Base-by-base conservation (phyloP, 2,113 vertebrate genomes). In the Gopherus flavomarginatus region DNA sequence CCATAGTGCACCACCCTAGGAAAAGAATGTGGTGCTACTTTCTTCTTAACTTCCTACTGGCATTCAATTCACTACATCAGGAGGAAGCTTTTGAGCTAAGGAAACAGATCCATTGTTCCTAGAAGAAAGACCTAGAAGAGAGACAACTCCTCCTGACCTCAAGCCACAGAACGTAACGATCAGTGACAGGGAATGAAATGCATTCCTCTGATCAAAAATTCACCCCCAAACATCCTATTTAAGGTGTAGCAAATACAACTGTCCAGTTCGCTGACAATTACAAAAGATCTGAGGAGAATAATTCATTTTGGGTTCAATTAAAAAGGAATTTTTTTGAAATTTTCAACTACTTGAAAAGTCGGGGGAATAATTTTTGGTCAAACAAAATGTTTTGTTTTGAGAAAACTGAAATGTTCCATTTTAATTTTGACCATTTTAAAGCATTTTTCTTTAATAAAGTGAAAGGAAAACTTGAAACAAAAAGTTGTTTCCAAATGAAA, bases 1-100 rank as follows among this genome's bases (percentile, higher is more conserved):
- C 31, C 1, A 0, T 1, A 10, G 9, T 49, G 77, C 22, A 1
- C 3, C 22, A 26, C 2, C 11, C 22, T 26, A 26, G 1, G 50
- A 35, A 42, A 35, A 19, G 17, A 44, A 26, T 49, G 42, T 27
- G 59, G 6, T 9, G 8, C 17, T 1, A 3, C 29, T 29, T 69
- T 26, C n/a, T 75, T 38, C 49, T 78, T 54, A 29, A 4, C 21
- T 49, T 9, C 22, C 49, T 47, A 6, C 3, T 86, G 57, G 56
- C 11, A 65, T 14, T 22, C 38, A 11, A 26, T 22, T 42, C 38
- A 11, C 19, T 75, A 42, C 38, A 75, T 75, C 38, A 12, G 29
- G 11, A 9, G 3, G 14, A 77, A 44, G 38, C 72, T 75, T 22
- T 47, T 14, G n/a, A 44, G 9, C 12, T 79, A 27, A 50, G 26